Evolutionary conservation across 2,113 vertebrate species (phyloP).

Genomic region (Bufo gargarizans): DNA sequence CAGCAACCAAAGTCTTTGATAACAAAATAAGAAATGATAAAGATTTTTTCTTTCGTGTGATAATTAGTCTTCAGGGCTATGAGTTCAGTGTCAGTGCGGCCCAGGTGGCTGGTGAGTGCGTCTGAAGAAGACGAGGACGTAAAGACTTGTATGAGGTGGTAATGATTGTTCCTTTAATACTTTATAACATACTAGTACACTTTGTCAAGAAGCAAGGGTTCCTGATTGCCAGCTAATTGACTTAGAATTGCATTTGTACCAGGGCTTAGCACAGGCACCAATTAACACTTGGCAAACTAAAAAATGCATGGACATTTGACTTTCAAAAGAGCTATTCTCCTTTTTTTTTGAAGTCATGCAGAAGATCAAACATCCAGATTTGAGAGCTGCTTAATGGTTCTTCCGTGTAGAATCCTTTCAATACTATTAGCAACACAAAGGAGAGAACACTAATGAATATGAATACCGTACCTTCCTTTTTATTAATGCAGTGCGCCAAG

Average conservation of each 20-base stretch:
- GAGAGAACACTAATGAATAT: constrained; percentile 71
- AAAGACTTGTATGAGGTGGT: constrained; percentile 60
- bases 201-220: constrained; percentile 70
- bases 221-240: constrained; percentile 68
- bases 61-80: constrained; percentile 46
- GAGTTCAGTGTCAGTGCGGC: background rate
- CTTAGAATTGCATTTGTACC: constrained; percentile 69
- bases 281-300: constrained; percentile 76
- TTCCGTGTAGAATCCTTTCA: constrained; percentile 75
- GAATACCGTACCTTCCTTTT: constrained; percentile 70
- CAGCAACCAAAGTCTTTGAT: constrained; percentile 20
- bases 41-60: constrained; percentile 15
- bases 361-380: constrained; percentile 72
- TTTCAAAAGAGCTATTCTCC: constrained; percentile 71
- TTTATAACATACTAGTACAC: constrained; percentile 61
- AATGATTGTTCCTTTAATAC: constrained; percentile 62
- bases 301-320: constrained; percentile 71
- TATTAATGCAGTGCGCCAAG: constrained; percentile 70
- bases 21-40: constrained; percentile 37
- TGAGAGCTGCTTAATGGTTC: constrained; percentile 72
- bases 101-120: constrained; percentile 40
- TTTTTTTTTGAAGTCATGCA: constrained; percentile 65
- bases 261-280: constrained; percentile 70
- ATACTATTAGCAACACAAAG: constrained; percentile 74
- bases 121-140: constrained; percentile 55